Percentiles rank a stretch among this genome's conserved stretches.
Conservation (phyloP, 2,113 vertebrate species). For the Pelvicachromis taeniatus region DNA sequence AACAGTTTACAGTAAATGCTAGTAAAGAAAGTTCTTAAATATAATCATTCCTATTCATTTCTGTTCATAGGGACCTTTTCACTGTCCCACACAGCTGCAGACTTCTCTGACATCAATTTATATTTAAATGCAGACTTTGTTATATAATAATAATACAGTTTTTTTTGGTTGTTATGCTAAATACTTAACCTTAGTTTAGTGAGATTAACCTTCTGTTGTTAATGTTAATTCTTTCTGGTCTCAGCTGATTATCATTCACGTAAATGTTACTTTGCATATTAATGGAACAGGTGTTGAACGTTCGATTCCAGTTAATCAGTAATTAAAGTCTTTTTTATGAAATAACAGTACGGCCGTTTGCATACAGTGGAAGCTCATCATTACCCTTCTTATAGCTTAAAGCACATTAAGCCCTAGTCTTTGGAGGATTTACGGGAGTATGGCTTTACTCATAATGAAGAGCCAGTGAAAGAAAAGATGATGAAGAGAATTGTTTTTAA, state of each 20-base stretch:
- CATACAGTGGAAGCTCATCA: constrained; percentile 5
- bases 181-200: neutral
- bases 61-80: neutral
- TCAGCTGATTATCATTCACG: neutral
- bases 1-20: neutral
- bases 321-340: neutral
- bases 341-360: neutral
- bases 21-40: neutral
- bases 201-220: neutral
- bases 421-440: constrained; percentile 21
- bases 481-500: neutral
- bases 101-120: neutral
- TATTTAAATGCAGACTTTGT: neutral
- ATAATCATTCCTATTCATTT: neutral
- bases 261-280: constrained; percentile 16
- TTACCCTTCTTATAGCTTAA: neutral
- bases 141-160: neutral
- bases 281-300: constrained; percentile 1
- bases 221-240: neutral
- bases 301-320: neutral
- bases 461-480: neutral
- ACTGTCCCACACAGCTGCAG: neutral
- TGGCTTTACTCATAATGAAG: neutral
- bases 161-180: neutral
- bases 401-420: constrained; percentile 19